Evolutionary conservation across 1,140 invertebrate species (phyloP), one percentile per base, ranked within the genome.

Genomic region (Capitella teleta): DNA sequence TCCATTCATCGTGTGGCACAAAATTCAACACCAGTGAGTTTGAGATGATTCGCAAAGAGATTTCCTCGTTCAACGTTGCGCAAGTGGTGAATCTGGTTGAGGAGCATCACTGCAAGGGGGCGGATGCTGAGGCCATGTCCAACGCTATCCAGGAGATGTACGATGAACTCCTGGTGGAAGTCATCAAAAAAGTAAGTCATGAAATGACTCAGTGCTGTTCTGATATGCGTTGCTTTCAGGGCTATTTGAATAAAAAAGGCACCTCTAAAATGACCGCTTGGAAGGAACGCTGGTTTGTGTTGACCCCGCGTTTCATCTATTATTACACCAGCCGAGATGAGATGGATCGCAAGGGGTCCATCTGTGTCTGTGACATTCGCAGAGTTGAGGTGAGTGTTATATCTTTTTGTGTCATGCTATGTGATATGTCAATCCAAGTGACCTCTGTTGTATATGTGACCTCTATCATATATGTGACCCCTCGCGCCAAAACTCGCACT

Each of bases 271-370:
- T 87, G 44, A 83, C 82, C 8, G 82, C 80, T 1, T 79, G 84
- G 72, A 75, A 80, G n/a, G 83, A 84, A 52, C 81, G 83, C 61
- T 86, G 83, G 81, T 85, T 86, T 64, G 82, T 86, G 2, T 67
- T 88, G 4, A 79, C 80, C 49, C 83, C 84, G 3, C 80, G 78
- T 19, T 79, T 82, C 54, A 70, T 87, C n/a, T 76, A 74, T 0
- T 87, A 85, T 63, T 87, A 81, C 66, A 83, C 83, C 66, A 79
- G 77, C 58, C 78, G 78, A 5, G 52, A 79, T 3, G 81, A 85
- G 63, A 82, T 79, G 57, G 82, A 85, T 21, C 71, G 79, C 34
- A 82, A 82, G 55, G 83, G 83, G 5, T 68, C 77, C 4, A 79
- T 87, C 37, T 42, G 70, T 1, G 74, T 87, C 19, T 78, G 80